These are phyloP conservation scores for Salvelinus namaycush DNA, from an alignment of 2,113 vertebrate genomes.

Conservation along the genomic window DNA sequence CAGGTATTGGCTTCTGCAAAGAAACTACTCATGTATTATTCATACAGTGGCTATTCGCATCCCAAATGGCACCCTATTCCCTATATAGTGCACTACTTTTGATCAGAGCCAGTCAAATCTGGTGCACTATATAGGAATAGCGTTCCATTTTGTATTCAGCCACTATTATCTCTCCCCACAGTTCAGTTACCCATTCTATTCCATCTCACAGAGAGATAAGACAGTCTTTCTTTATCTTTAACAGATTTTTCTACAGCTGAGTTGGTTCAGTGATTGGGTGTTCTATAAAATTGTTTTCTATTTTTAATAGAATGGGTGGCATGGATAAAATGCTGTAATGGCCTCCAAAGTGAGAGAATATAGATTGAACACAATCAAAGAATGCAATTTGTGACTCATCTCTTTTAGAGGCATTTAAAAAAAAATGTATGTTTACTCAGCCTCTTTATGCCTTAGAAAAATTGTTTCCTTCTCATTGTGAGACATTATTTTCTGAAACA, in stretches of 20 bases:
- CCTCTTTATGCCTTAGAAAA: background rate
- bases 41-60: slow-evolving; percentile 25
- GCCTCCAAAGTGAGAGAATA: background rate
- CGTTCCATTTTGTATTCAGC: no score
- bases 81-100: slow-evolving; percentile 21
- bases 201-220: slow-evolving; percentile 23
- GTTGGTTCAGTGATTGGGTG: background rate
- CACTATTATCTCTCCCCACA: background rate
- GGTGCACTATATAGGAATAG: background rate
- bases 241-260: background rate
- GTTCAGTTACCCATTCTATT: slow-evolving; percentile 50
- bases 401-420: background rate
- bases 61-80: no score
- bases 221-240: background rate
- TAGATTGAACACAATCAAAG: background rate
- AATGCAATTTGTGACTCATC: background rate
- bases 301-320: background rate
- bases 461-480: background rate
- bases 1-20: slow-evolving; percentile 61
- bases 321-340: background rate
- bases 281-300: background rate
- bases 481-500: background rate
- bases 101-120: slow-evolving; percentile 7
- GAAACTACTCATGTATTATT: slow-evolving; percentile 63
- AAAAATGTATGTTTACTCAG: background rate